A percentile compares a stretch with the other conserved stretches of the same genome.
Conservation (phyloP, 2,888 invertebrate genomes). For the Tanytarsus gracilentus region DNA sequence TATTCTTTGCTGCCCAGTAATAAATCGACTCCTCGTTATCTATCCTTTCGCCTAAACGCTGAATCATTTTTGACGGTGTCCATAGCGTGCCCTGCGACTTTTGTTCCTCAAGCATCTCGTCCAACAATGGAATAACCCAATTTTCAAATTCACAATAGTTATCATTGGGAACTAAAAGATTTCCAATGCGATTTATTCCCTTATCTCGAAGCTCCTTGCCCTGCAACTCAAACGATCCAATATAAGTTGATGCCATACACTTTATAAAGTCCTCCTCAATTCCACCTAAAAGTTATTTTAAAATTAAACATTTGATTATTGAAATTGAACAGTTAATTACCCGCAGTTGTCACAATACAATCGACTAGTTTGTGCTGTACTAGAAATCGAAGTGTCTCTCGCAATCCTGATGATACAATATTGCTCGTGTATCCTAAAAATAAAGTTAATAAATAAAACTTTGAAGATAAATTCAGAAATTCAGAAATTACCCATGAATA, state of each 20-base stretch:
- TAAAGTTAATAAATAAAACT: no score
- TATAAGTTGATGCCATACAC: constrained; percentile 87
- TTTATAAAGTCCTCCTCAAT: constrained; percentile 99
- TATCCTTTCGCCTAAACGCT: constrained; percentile 79
- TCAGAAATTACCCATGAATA: no score
- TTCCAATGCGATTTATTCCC: constrained; percentile 77
- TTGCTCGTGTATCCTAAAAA: constrained; percentile 90
- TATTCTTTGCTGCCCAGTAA: constrained; percentile 93
- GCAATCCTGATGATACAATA: constrained; percentile 86
- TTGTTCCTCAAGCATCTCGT: constrained; percentile 85
- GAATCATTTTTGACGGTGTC: constrained; percentile 84
- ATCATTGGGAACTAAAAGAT: constrained; percentile 93
- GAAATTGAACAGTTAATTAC: neutral
- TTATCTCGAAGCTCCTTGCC: constrained; percentile 71
- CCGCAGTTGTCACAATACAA: constrained; percentile 94
- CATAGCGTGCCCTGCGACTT: constrained; percentile 62
- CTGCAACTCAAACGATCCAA: constrained; percentile 81
- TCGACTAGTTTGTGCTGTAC: constrained; percentile 78
- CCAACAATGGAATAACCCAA: constrained; percentile 86
- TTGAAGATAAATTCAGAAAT: no score
- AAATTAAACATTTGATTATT: neutral
- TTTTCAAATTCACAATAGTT: constrained; percentile 98
- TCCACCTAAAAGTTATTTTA: constrained; percentile 51
- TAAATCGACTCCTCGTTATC: constrained; percentile 85
- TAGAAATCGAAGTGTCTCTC: constrained; percentile 83